Base-by-base conservation (phyloP, 2,888 invertebrate species). In the Tinea semifulvella region DNA sequence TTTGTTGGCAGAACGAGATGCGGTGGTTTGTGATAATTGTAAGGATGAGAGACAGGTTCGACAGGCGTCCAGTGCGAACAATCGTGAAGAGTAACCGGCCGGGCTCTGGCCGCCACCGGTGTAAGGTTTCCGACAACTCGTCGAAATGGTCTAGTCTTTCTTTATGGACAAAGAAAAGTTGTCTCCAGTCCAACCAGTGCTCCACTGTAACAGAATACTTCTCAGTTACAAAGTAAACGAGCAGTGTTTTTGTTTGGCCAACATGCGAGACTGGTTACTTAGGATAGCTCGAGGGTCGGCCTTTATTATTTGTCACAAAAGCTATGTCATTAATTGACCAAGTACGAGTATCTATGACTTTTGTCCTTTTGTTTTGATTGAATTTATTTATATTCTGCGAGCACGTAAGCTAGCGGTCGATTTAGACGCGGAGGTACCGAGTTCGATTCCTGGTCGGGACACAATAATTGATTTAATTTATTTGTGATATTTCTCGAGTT, bases 81-180 rank as follows among this genome's bases (percentile, higher is more conserved):
- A 38, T 38, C 31, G 13, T 31, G 31, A 31, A 19, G 16, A 38
- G 38, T n/a, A 38, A 38, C 38, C 38, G 38, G 38, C 16, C 13
- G 7, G 31, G 31, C 13, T 11, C 31, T 11, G 38, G 10, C 16
- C 2, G 19, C 8, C 14, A 38, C 18, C 3, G 58, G 72, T 76
- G 58, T 76, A 57, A 53, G 53, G 67, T 76, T 69, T 62, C 76
- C 59, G 64, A 53, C 63, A 49, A 44, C 55, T 53, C 54, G 60
- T 48, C 56, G 60, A 13, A 40, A 22, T 40, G 40, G 22, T 17
- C 20, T 22, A 40, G 38, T 38, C 22, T 40, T 22, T 18, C 36
- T 36, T 36, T 36, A 36, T 20, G 40, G 22, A 40, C 40, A 40
- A 40, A 40, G 40, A 40, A 17, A 22, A 40, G 40, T 22, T 17